Percentiles rank a stretch among this genome's conserved stretches.
Conservation (phyloP, 30 jellyfish, hydroid and myxozoan genomes). For the Morbakka virulenta region DNA sequence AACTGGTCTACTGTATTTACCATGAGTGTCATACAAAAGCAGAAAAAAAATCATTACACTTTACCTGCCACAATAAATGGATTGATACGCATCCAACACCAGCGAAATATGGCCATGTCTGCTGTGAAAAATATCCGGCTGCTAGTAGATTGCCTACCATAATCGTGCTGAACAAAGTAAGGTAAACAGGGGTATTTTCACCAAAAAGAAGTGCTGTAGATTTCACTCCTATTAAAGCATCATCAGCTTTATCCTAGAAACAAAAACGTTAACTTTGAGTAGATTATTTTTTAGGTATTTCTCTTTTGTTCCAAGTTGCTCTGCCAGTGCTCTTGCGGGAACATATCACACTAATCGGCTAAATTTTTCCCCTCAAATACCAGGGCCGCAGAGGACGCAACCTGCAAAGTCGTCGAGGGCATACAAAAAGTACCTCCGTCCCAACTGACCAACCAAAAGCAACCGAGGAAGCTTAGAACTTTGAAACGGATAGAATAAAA, state of each 20-base stretch:
- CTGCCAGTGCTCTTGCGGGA: too few species aligned
- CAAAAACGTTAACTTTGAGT: too few species aligned
- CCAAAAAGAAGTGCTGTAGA: slow-evolving; percentile 86
- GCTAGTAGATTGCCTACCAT: slow-evolving; percentile 48
- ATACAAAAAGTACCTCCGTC: too few species aligned
- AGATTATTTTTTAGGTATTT: background rate
- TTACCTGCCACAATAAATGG: slow-evolving; percentile 93
- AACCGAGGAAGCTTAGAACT: too few species aligned
- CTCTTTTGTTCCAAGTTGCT: too few species aligned
- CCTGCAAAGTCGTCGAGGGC: too few species aligned
- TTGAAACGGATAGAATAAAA: too few species aligned
- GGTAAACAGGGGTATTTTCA: slow-evolving; percentile 65
- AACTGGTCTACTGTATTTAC: background rate
- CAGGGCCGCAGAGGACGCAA: too few species aligned
- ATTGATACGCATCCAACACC: slow-evolving; percentile 56
- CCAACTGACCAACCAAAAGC: too few species aligned
- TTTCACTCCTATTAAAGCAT: slow-evolving; percentile 69
- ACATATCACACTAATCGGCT: too few species aligned
- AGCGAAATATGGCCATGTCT: slow-evolving; percentile 82
- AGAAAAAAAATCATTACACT: background rate
- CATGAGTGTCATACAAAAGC: background rate
- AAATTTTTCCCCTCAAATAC: too few species aligned
- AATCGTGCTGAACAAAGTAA: slow-evolving; percentile 44
- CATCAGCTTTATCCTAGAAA: slow-evolving; percentile 86
- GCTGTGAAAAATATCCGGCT: slow-evolving; percentile 78